These are phyloP conservation scores for Nymphalis urticae DNA, from an alignment of 2,888 invertebrate genomes.

Conservation along the genomic window DNA sequence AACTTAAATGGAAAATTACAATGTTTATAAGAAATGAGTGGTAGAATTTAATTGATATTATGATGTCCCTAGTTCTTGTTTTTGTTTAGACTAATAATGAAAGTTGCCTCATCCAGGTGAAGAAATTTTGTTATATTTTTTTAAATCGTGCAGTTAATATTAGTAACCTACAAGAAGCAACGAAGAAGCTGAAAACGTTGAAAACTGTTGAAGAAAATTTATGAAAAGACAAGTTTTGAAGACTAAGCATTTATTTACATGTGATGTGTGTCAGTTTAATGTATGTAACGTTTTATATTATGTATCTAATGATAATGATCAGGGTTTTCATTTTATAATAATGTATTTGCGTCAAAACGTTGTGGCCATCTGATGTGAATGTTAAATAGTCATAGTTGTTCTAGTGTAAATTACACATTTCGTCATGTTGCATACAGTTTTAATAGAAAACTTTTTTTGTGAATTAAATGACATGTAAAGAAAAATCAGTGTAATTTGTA, in stretches of 20 bases:
- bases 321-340: slow-evolving; percentile 1
- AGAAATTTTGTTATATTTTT: not conserved
- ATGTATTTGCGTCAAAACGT: not conserved
- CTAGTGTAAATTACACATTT: slow-evolving; percentile 1
- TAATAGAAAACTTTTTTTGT: not conserved
- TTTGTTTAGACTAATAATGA: too few species aligned
- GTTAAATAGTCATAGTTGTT: slow-evolving; percentile 8
- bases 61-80: not conserved
- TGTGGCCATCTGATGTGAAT: slow-evolving; percentile 3
- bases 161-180: not conserved
- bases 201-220: not conserved
- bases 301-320: not conserved
- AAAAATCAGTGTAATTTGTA: slow-evolving; percentile 27
- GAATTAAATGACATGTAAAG: slow-evolving; percentile 19
- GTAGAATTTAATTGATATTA: not conserved
- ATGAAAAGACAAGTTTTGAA: not conserved
- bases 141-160: not conserved
- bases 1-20: not conserved
- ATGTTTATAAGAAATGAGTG: not conserved
- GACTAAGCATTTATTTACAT: not conserved
- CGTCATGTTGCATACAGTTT: not conserved
- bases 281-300: not conserved
- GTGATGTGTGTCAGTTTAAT: not conserved
- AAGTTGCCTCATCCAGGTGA: not conserved
- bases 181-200: not conserved